These are phyloP conservation scores for Pterostichus niger DNA, from an alignment of 2,888 invertebrate species.

Conservation along the genomic window DNA sequence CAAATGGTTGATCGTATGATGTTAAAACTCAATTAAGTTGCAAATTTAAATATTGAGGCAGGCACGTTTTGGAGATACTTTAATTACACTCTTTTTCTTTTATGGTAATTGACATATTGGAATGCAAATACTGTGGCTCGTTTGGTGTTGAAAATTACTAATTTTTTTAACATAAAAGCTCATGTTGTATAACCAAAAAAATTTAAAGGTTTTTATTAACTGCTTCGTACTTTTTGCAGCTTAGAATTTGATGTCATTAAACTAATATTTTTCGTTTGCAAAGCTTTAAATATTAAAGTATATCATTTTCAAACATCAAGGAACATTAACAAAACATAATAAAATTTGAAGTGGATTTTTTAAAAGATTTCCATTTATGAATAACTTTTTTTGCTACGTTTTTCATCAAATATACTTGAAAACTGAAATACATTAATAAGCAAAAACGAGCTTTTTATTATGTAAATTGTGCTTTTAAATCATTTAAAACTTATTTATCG, in stretches of 20 bases:
- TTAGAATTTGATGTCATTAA: neutral
- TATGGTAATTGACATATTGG: conserved; percentile 29
- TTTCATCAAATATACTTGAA: neutral
- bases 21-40: conserved; percentile 33
- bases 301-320: neutral
- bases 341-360: neutral
- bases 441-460: too few species aligned
- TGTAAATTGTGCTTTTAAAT: too few species aligned
- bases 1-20: conserved; percentile 4
- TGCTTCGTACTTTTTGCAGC: neutral
- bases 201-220: neutral
- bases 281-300: neutral
- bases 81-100: conserved; percentile 32
- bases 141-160: neutral
- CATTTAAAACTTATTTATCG: too few species aligned
- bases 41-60: conserved; percentile 15
- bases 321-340: conserved; percentile 2
- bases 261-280: neutral
- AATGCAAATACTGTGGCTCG: conserved; percentile 16
- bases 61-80: conserved; percentile 27
- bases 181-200: neutral
- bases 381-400: neutral
- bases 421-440: neutral
- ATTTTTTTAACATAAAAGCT: neutral
- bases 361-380: neutral